Evolutionary conservation across 2,113 vertebrate species (phyloP).

Genomic region (Aegotheles bennettii): DNA sequence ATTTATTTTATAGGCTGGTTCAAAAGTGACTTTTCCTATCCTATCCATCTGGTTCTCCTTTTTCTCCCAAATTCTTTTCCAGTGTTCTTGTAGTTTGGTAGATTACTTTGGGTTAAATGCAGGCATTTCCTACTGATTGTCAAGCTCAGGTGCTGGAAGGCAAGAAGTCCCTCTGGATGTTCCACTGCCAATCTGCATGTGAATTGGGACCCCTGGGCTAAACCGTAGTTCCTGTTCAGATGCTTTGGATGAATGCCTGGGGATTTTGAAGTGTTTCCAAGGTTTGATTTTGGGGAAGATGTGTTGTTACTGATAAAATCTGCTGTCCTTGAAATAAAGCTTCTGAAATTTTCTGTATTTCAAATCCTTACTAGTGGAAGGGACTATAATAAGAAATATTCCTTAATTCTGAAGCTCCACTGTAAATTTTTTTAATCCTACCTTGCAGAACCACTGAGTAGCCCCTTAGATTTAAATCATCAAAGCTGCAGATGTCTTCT

Average conservation of each 20-base stretch:
- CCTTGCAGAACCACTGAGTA: background rate
- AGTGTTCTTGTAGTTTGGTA: background rate
- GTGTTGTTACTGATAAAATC: background rate
- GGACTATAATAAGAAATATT: background rate
- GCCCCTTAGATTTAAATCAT: background rate
- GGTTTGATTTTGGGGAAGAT: background rate
- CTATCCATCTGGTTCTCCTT: background rate
- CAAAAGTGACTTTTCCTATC: background rate
- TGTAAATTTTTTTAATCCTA: background rate
- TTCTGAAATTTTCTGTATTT: background rate
- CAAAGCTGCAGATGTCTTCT: background rate
- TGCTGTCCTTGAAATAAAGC: background rate
- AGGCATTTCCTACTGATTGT: background rate
- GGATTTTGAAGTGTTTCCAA: background rate
- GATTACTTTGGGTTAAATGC: background rate
- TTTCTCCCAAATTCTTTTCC: background rate
- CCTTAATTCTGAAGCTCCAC: background rate
- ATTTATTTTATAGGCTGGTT: background rate
- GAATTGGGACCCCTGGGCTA: background rate
- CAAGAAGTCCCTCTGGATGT: background rate
- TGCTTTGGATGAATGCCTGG: background rate
- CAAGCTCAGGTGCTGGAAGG: background rate
- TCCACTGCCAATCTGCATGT: background rate
- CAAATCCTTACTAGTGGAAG: background rate
- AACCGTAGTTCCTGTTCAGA: background rate